These are phyloP conservation scores for Papilio gigon DNA, from an alignment of 2,888 invertebrate species.

Conservation along the genomic window DNA sequence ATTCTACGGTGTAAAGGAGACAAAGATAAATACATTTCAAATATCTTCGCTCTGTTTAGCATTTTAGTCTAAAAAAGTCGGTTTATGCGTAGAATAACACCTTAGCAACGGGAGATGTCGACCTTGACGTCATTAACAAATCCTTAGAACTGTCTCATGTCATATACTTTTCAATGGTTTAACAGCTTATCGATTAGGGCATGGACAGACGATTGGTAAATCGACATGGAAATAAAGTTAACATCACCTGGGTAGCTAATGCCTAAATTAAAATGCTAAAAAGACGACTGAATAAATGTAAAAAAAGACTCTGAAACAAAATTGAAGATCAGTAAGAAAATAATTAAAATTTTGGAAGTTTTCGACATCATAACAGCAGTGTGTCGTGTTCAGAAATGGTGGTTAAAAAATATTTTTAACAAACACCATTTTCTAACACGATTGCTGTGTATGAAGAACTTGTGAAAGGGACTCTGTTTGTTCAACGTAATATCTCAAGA, in stretches of 20 bases:
- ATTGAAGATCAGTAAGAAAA: neutral
- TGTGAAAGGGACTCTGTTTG: conserved; percentile 1
- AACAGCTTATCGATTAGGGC: neutral
- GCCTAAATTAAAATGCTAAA: neutral
- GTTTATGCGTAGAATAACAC: neutral
- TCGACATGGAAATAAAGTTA: no score
- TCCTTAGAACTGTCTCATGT: neutral
- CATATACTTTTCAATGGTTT: neutral
- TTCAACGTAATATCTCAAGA: neutral
- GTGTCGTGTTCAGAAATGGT: conserved; percentile 22
- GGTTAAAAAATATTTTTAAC: conserved; percentile 3
- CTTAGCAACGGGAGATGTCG: neutral
- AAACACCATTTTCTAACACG: conserved; percentile 10
- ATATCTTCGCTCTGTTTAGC: neutral
- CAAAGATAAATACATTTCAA: neutral
- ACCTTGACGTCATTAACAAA: neutral
- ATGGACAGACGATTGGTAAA: no score
- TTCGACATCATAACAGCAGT: conserved; percentile 1
- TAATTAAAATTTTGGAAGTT: neutral
- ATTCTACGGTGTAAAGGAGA: neutral
- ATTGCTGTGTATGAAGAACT: neutral
- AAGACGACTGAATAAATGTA: neutral
- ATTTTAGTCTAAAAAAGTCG: neutral
- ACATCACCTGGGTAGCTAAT: neutral
- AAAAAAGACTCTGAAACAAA: neutral